These are phyloP conservation scores for Achatina immaculata DNA, from an alignment of 1,140 invertebrate genomes.

Conservation along the genomic window DNA sequence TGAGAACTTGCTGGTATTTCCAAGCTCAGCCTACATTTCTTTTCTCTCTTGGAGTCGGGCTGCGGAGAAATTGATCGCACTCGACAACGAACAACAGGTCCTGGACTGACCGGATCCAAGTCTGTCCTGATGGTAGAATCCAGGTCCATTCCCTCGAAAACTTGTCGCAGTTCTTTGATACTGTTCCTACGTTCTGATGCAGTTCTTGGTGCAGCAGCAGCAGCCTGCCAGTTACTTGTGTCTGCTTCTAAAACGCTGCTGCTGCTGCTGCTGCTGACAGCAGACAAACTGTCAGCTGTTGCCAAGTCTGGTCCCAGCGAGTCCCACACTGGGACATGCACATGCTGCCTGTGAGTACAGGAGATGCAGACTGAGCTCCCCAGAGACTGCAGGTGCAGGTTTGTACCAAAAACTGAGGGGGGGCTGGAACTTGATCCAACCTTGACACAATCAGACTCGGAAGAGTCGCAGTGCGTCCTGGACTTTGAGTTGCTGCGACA, in stretches of 20 bases:
- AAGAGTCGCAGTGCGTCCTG: conserved; percentile 63
- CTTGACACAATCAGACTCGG: conserved; percentile 55
- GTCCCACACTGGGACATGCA: too few relatives aligned
- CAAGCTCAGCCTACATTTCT: conserved; percentile 52
- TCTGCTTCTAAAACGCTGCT: conserved; percentile 29
- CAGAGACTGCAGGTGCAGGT: neutral
- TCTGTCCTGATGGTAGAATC: neutral
- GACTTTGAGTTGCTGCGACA: conserved; percentile 51
- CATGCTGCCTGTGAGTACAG: too few relatives aligned
- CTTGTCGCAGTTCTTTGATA: conserved; percentile 63
- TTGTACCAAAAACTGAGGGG: neutral
- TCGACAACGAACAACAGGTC: neutral
- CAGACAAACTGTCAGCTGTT: too few relatives aligned
- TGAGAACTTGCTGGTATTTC: conserved; percentile 48
- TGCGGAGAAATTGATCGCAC: conserved; percentile 32
- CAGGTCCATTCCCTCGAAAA: conserved; percentile 49
- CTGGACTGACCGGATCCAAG: neutral
- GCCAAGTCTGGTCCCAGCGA: too few relatives aligned
- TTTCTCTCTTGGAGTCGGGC: conserved; percentile 33
- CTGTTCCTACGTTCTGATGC: conserved; percentile 57
- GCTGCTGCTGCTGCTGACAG: neutral
- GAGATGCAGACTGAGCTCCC: too few relatives aligned
- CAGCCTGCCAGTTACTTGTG: conserved; percentile 2
- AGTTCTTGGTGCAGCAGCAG: conserved; percentile 23
- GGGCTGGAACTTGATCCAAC: neutral